Evolutionary conservation across 2,888 invertebrate genomes (phyloP), one percentile per base, ranked within the genome.

Genomic region (Busseola fusca): DNA sequence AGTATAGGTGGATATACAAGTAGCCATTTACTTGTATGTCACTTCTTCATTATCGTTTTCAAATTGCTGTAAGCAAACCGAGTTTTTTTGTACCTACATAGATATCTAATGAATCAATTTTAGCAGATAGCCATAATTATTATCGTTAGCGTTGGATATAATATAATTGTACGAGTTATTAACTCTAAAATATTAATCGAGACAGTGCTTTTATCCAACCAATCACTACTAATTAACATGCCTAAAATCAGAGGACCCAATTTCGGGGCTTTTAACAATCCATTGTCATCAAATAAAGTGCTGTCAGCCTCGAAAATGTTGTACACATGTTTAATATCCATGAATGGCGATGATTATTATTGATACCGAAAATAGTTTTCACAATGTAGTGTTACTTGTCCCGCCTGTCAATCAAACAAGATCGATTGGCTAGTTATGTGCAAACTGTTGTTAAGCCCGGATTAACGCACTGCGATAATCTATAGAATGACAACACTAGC

Each of bases 361-460:
- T 74, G 71, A 69, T 67, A 76, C 68, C 59, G 37, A 74, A 74
- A 81, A 74, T 78, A 78, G 78, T 76, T 77, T 77, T 77, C 86
- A 80, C 78, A 74, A 70, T 72, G 69, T 74, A 57, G 69, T 88
- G 85, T 81, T 84, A 81, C 87, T 83, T 86, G 74, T 77, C 74
- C 84, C 78, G 73, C 34, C 87, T 89, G 91, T 92, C 93, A 91
- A 91, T 91, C 91, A 92, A 84, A 86, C 80, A 80, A 87, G 89
- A 91, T 91, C 91, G 91, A 91, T 91, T 86, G 85, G 80, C 84
- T 84, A 87, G 90, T 90, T 89, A 90, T 87, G 87, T 89, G 90
- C 91, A 91, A 92, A 92, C 91, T 90, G 90, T 86, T 87, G 89
- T 87, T 92, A 91, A 93, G 89, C 92, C 86, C 82, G 83, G 88